Evolutionary conservation across 2,888 invertebrate genomes (phyloP).

Genomic region (Zaprionus bogoriensis): DNA sequence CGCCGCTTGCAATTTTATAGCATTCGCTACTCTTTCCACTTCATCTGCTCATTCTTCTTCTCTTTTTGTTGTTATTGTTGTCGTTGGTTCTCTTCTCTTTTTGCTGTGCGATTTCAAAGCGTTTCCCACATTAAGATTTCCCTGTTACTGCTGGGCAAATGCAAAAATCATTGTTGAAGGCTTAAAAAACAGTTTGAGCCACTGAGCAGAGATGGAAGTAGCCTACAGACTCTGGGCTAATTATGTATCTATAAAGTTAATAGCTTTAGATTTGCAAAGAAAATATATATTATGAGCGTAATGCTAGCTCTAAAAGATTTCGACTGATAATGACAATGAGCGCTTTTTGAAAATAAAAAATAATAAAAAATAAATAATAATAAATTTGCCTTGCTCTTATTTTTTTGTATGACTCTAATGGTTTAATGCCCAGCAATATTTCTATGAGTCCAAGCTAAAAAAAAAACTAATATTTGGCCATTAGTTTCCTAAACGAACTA

Average conservation of each 20-base stretch:
- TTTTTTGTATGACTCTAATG: too few species aligned
- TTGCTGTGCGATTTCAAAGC: constrained; percentile 19
- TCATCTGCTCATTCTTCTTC: constrained; percentile 13
- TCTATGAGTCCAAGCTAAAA: too few species aligned
- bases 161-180: constrained; percentile 52
- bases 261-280: too few species aligned
- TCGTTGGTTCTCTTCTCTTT: not conserved
- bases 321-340: too few species aligned
- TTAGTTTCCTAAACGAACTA: too few species aligned
- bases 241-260: constrained; percentile 17
- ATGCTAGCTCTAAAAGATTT: too few species aligned
- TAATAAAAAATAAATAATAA: too few species aligned
- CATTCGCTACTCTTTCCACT: constrained; percentile 24
- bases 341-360: too few species aligned
- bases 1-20: constrained; percentile 40
- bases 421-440: too few species aligned
- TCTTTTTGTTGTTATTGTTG: not conserved
- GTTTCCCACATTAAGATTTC: constrained; percentile 66
- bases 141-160: constrained; percentile 28
- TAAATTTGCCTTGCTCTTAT: too few species aligned
- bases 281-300: too few species aligned
- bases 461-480: too few species aligned
- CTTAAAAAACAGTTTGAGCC: constrained; percentile 27
- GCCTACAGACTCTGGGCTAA: constrained; percentile 23
- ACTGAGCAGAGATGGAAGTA: constrained; percentile 9